Evolutionary conservation across 2,888 invertebrate species (phyloP).

Genomic region (Cataglyphis albicans): DNA sequence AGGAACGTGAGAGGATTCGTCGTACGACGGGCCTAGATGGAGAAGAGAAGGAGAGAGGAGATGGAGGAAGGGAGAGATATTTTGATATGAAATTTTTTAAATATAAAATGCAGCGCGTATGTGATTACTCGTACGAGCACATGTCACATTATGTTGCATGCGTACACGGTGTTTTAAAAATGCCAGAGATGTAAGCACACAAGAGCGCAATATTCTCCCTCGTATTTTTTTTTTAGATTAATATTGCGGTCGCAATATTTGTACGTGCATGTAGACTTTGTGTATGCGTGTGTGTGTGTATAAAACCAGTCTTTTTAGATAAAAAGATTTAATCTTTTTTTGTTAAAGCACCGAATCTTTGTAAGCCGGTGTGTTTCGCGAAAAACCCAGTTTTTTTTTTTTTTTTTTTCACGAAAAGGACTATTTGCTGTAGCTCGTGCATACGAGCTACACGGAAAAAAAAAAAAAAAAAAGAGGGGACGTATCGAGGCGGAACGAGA

Average conservation of each 20-base stretch:
- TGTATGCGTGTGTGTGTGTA: not conserved
- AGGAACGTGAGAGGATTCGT: constrained; percentile 5
- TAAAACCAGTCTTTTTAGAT: not conserved
- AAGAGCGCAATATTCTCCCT: constrained; percentile 4
- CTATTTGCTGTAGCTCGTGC: not conserved
- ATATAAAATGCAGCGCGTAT: constrained; percentile 25
- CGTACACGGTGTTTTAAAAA: constrained; percentile 18
- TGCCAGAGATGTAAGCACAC: not conserved
- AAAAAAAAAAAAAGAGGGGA: not conserved
- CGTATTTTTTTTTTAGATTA: constrained; percentile 5
- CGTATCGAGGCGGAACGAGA: not conserved
- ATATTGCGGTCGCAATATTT: constrained; percentile 16
- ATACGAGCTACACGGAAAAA: not conserved
- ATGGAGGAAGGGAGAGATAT: not conserved
- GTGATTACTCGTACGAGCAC: constrained; percentile 15
- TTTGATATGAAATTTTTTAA: constrained; percentile 33
- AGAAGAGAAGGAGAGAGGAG: not conserved
- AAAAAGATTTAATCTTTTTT: not conserved
- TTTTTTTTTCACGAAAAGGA: not conserved
- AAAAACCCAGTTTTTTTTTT: not conserved
- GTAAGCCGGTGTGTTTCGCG: not conserved
- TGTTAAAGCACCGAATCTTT: not conserved
- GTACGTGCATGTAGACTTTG: not conserved
- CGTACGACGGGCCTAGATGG: not conserved
- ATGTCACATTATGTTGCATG: constrained; percentile 1